phyloP scores from a whole-genome alignment of 2,113 vertebrate species.

The Vombatus ursinus region DNA sequence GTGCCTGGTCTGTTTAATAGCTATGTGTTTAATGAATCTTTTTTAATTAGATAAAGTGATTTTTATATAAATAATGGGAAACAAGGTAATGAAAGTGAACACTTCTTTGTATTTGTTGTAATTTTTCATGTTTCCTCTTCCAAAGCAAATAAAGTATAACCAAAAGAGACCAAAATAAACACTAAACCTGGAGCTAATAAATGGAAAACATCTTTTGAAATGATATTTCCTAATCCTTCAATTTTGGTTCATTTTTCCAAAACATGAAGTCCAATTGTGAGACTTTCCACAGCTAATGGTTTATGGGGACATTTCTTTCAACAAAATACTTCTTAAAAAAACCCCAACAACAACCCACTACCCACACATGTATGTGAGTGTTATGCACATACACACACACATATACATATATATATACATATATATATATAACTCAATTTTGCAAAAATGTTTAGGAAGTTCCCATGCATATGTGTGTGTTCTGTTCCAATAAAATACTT shows the following conservation, averaged over 20 bases:
- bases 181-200: not conserved
- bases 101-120: not conserved
- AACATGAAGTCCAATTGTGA: not conserved
- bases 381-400: not conserved
- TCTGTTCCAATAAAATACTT: not conserved
- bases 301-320: not conserved
- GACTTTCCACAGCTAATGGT: not conserved
- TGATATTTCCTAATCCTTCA: not conserved
- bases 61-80: not conserved
- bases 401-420: not conserved
- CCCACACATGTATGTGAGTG: not conserved
- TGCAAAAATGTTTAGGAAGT: not conserved
- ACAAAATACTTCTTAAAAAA: not conserved
- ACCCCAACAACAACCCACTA: not conserved
- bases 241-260: not conserved
- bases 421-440: not conserved
- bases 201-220: not conserved
- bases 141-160: not conserved
- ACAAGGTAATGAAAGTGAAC: not conserved
- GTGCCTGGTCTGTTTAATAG: no score
- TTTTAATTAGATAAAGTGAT: not conserved
- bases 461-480: not conserved
- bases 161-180: not conserved
- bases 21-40: not conserved
- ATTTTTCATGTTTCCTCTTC: not conserved